Base-by-base conservation (phyloP, 2,797 vertebrate species). In the Phalloptychus januarius region DNA sequence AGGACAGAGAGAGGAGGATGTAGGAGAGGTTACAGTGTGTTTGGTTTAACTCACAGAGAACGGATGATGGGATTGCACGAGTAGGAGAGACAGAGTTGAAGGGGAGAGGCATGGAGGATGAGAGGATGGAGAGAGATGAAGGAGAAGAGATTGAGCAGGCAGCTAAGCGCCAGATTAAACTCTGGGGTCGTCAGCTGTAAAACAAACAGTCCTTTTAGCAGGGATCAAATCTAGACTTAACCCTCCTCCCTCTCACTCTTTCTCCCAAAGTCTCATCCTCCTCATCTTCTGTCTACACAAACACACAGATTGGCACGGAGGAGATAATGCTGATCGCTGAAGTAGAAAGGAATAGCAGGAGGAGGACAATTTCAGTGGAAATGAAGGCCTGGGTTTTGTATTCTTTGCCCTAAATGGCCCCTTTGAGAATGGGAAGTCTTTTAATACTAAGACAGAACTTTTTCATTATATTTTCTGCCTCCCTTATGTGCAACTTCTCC, bases 181-280 rank as follows among this genome's bases (percentile, higher is more conserved):
- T 91, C 92, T 54, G 75, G 82, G 89, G 87, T 88, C 82, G 80
- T 92, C 94, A 91, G 91, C 92, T 93, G 92, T 92, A 94, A 95
- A 95, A 95, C 95, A 96, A 95, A 95, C 94, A 95, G 89, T 89
- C 86, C 93, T 95, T 95, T 92, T 94, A 90, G 89, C 63, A 8
- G 70, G 83, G 82, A 88, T 85, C 88, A 94, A 91, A 94, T 94
- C 92, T 93, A 76, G 88, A 88, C 84, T 89, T 90, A 93, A 85
- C 77, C 85, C 85, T 83, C 31, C 23, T 25, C 44, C 70, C 48
- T 15, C 40, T 65, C 25, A 54, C 18, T 58, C 65, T 61, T 46
- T 31, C 23, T 75, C 56, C 33, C 44, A 69, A 69, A 69, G 36
- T 70, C 45, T 70, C 81, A 78, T 72, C 75, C 75, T 79, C 79